Evolutionary conservation across 2,888 invertebrate genomes (phyloP).

Genomic region (Phasia obesa): DNA sequence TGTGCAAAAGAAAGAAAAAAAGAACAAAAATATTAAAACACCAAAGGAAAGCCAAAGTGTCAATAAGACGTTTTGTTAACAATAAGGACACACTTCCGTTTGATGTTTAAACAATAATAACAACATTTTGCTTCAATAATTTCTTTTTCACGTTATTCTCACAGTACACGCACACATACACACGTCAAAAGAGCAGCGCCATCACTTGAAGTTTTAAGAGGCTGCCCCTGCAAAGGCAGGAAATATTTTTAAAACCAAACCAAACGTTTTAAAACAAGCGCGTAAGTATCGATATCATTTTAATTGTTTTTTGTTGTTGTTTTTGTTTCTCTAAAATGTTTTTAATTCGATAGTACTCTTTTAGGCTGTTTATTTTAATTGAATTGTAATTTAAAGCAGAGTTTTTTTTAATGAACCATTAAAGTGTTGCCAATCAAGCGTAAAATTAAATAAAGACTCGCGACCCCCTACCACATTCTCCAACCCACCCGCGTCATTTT

Average conservation of each 20-base stretch:
- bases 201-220: constrained; percentile 49
- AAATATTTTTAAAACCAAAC: constrained; percentile 6
- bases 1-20: constrained; percentile 4
- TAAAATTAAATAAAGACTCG: constrained; percentile 51
- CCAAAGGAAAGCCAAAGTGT: constrained; percentile 68
- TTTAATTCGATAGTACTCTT: constrained; percentile 35
- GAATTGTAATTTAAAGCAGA: constrained; percentile 56
- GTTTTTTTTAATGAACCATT: constrained; percentile 20
- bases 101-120: constrained; percentile 71
- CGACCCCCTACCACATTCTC: not conserved
- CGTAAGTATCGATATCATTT: constrained; percentile 64
- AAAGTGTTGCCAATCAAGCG: constrained; percentile 66
- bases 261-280: constrained; percentile 24
- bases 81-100: constrained; percentile 72
- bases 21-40: constrained; percentile 19
- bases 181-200: constrained; percentile 62
- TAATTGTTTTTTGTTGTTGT: constrained; percentile 62
- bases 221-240: constrained; percentile 11
- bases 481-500: constrained; percentile 35
- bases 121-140: constrained; percentile 62
- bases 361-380: constrained; percentile 56
- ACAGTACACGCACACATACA: no score
- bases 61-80: constrained; percentile 69
- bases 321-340: constrained; percentile 31
- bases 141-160: no score